These are phyloP conservation scores for Hoplias malabaricus DNA, from an alignment of 2,113 vertebrate species.

Conservation along the genomic window DNA sequence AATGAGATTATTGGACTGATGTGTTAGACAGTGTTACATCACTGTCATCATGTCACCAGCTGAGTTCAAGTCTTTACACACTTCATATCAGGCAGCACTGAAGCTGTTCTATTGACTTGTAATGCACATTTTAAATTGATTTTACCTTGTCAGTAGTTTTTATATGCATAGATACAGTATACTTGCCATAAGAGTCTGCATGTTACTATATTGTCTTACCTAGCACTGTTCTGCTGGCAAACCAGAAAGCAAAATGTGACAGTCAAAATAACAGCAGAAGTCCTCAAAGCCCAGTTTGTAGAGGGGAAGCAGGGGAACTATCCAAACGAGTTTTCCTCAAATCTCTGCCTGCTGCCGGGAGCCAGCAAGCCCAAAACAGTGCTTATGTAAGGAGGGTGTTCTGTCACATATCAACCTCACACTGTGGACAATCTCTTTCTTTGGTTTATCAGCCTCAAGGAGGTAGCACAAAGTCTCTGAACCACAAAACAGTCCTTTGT, in stretches of 20 bases:
- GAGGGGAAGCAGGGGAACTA: constrained; percentile 32
- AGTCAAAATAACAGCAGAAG: neutral
- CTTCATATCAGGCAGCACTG: too few species aligned
- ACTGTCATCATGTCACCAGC: too few species aligned
- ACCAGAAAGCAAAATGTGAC: neutral
- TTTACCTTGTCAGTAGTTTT: neutral
- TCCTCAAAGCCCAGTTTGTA: neutral
- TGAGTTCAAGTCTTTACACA: too few species aligned
- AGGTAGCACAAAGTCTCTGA: neutral
- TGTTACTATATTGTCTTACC: neutral
- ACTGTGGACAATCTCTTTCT: constrained; percentile 73
- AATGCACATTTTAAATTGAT: too few species aligned
- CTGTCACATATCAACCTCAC: constrained; percentile 62
- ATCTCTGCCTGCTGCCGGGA: constrained; percentile 57
- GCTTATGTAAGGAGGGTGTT: constrained; percentile 56
- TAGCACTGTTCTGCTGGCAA: neutral
- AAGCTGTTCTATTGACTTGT: too few species aligned
- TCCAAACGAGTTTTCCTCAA: constrained; percentile 66
- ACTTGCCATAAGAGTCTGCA: neutral
- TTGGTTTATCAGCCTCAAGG: constrained; percentile 58
- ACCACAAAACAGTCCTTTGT: neutral
- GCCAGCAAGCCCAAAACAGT: constrained; percentile 51
- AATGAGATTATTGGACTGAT: too few species aligned
- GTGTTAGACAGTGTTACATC: too few species aligned
- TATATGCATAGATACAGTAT: too few species aligned